A percentile compares a stretch with the other conserved stretches of the same genome.
Evolutionary conservation across 35 echinoderm and acorn worm species (phyloP).

Genomic region (Patiria miniata): DNA sequence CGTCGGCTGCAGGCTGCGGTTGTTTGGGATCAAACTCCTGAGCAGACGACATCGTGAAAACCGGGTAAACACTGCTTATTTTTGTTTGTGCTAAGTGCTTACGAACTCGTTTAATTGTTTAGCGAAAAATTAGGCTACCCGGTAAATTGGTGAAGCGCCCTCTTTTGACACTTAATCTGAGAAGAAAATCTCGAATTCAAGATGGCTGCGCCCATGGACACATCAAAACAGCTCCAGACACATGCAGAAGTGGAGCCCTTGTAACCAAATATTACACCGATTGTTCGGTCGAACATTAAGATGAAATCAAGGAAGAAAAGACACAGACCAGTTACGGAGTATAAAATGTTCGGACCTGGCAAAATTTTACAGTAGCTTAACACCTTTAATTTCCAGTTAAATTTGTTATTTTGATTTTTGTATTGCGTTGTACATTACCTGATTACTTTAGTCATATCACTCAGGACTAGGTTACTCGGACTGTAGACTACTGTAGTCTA

Average conservation of each 20-base stretch:
- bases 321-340: not conserved
- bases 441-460: too few relatives aligned
- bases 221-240: not conserved
- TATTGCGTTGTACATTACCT: too few relatives aligned
- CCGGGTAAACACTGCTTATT: slow-evolving; percentile 2
- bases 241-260: too few relatives aligned
- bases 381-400: not conserved
- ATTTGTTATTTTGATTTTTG: not conserved
- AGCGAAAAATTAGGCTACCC: slow-evolving; percentile 10
- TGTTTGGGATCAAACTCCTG: not conserved
- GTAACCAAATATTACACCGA: too few relatives aligned
- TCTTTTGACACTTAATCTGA: not conserved
- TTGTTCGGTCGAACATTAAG: not conserved
- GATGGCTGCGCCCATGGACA: not conserved
- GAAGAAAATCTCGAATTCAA: not conserved
- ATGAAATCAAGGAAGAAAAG: not conserved
- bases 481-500: too few relatives aligned
- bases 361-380: not conserved
- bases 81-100: slow-evolving; percentile 26
- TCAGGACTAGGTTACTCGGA: too few relatives aligned
- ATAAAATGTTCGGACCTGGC: not conserved
- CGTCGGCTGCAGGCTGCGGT: not conserved
- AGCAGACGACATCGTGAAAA: slow-evolving; percentile 5
- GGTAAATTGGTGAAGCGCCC: not conserved
- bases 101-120: slow-evolving; percentile 26